Evolutionary conservation across 2,888 invertebrate genomes (phyloP).

Genomic region (Polietes domitor): DNA sequence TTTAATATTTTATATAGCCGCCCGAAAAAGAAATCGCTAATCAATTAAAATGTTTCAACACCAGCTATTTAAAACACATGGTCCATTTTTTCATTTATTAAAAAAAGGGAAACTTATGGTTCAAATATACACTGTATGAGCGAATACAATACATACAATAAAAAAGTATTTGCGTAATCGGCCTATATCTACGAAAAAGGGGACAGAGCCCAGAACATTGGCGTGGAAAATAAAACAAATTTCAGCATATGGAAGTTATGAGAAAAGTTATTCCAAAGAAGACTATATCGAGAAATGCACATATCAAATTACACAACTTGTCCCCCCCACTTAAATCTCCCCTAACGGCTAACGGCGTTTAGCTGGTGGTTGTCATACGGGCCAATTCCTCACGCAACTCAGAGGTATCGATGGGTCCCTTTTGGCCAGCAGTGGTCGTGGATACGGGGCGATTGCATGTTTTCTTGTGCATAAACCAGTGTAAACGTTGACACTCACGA

Average conservation of each 20-base stretch:
- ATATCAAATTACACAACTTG: slow-evolving; percentile 22
- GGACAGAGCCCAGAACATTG: not conserved
- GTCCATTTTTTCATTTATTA: slow-evolving; percentile 33
- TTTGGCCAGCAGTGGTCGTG: slow-evolving; percentile 74
- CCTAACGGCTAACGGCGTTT: slow-evolving; percentile 28
- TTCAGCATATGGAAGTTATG: slow-evolving; percentile 34
- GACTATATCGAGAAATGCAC: slow-evolving; percentile 44
- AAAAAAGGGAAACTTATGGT: slow-evolving; percentile 22
- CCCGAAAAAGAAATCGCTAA: no score
- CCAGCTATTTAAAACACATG: slow-evolving; percentile 39
- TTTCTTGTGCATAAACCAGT: slow-evolving; percentile 95
- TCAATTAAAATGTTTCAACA: not conserved
- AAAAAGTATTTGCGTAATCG: slow-evolving; percentile 43
- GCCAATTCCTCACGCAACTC: slow-evolving; percentile 74
- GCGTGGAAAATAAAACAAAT: slow-evolving; percentile 39
- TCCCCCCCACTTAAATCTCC: not conserved
- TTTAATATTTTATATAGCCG: no score
- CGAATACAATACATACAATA: slow-evolving; percentile 33
- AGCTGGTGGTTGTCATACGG: slow-evolving; percentile 70
- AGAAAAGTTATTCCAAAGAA: not conserved
- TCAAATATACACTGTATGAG: slow-evolving; percentile 46
- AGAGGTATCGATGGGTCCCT: slow-evolving; percentile 71
- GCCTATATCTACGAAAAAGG: slow-evolving; percentile 36
- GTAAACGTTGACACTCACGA: slow-evolving; percentile 95
- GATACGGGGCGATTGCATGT: slow-evolving; percentile 87